Conservation (phyloP, 2,113 vertebrate species). For the Gambusia holbrooki region DNA sequence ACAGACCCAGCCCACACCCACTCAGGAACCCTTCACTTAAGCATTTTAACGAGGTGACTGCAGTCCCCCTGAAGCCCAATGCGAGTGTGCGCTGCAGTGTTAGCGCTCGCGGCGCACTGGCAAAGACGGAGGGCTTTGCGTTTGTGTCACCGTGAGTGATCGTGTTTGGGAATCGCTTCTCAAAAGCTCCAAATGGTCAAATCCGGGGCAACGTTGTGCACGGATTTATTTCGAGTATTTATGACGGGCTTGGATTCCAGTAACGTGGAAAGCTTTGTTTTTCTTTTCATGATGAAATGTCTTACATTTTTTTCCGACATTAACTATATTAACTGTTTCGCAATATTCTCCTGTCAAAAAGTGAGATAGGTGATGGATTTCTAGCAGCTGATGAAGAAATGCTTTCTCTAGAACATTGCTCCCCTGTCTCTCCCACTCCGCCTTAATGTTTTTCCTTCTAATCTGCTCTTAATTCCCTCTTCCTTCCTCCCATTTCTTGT, state of each 20-base stretch:
- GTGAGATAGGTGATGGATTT: constrained; percentile 9
- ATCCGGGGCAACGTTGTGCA: constrained; percentile 35
- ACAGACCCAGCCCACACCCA: constrained; percentile 51
- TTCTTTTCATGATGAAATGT: constrained; percentile 13
- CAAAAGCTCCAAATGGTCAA: constrained; percentile 27
- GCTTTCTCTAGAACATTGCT: constrained; percentile 23
- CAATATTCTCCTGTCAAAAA: constrained; percentile 23
- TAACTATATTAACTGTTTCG: background rate
- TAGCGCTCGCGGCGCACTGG: constrained; percentile 39
- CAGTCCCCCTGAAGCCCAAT: constrained; percentile 48
- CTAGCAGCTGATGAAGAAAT: constrained; percentile 33
- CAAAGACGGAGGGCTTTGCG: constrained; percentile 11
- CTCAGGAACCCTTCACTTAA: constrained; percentile 66
- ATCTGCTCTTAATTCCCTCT: constrained; percentile 70
- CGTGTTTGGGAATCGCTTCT: constrained; percentile 45
- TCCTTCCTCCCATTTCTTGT: constrained; percentile 69
- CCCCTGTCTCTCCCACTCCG: constrained; percentile 61
- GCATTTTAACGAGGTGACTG: constrained; percentile 71
- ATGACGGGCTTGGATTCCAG: constrained; percentile 9
- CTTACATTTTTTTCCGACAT: background rate
- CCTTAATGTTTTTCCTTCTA: constrained; percentile 64
- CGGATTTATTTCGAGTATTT: constrained; percentile 28
- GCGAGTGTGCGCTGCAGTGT: constrained; percentile 41
- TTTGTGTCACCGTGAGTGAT: constrained; percentile 18
- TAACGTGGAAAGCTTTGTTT: constrained; percentile 25